Conservation (phyloP, 2,888 invertebrate genomes). For the Lasius fuliginosus region DNA sequence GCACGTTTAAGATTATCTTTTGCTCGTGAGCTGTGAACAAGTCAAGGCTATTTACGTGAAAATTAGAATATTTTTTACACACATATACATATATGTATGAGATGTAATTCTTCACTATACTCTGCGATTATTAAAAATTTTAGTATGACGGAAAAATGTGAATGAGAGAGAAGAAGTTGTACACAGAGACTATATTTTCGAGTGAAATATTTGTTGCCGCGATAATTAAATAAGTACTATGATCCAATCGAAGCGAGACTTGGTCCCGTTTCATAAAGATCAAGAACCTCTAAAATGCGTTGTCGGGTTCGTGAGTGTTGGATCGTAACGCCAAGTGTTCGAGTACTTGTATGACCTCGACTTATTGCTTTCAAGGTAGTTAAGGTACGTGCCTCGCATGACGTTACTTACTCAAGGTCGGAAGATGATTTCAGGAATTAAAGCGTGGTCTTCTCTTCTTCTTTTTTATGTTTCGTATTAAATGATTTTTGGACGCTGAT, state of each 20-base stretch:
- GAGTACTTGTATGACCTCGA: slow-evolving; percentile 77
- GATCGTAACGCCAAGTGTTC: slow-evolving; percentile 62
- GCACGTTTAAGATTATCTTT: slow-evolving; percentile 7
- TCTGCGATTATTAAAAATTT: background rate
- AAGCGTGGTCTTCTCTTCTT: slow-evolving; percentile 18
- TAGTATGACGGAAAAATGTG: background rate
- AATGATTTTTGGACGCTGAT: background rate
- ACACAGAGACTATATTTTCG: too few relatives aligned
- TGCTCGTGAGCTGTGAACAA: background rate
- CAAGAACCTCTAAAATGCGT: slow-evolving; percentile 57
- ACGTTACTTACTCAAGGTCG: slow-evolving; percentile 84
- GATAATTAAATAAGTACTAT: slow-evolving; percentile 10
- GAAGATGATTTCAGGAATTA: slow-evolving; percentile 79
- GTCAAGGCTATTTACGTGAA: background rate
- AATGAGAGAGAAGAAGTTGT: background rate
- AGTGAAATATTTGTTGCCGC: background rate
- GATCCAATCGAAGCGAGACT: slow-evolving; percentile 26
- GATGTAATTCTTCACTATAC: background rate
- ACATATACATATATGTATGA: background rate
- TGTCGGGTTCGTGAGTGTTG: slow-evolving; percentile 69
- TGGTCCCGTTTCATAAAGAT: slow-evolving; percentile 43
- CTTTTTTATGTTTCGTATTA: background rate
- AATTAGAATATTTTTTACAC: background rate
- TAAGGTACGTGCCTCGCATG: slow-evolving; percentile 80
- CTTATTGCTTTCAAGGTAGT: slow-evolving; percentile 78